phyloP scores from a whole-genome alignment of 2,888 invertebrate genomes.

The Chymomyza caudatula region DNA sequence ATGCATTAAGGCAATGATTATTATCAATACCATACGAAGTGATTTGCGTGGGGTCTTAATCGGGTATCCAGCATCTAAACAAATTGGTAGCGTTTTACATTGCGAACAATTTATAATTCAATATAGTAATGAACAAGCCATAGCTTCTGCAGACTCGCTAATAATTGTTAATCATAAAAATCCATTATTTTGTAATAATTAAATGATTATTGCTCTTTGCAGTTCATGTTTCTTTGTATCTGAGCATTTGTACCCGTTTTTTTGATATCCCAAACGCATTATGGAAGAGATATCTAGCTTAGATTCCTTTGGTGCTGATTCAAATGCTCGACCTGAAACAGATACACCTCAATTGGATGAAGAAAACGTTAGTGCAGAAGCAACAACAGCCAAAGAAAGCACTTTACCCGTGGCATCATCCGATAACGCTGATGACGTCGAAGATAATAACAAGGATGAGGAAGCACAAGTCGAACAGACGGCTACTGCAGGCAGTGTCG shows the following conservation, averaged over 20 bases:
- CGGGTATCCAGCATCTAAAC: no score
- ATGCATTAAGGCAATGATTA: no score
- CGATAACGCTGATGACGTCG: not conserved
- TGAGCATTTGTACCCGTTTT: constrained; percentile 24
- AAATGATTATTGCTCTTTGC: constrained; percentile 16
- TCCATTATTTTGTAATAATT: no score
- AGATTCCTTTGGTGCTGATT: constrained; percentile 72
- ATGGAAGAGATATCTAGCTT: constrained; percentile 77
- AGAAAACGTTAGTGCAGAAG: constrained; percentile 40
- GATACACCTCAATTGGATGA: constrained; percentile 60
- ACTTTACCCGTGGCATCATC: constrained; percentile 22
- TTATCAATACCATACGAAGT: no score
- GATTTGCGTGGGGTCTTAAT: no score
- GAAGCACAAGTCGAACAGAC: constrained; percentile 24
- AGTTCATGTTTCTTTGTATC: constrained; percentile 62
- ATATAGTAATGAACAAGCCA: no score
- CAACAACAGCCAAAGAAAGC: constrained; percentile 16
- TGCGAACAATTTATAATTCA: no score
- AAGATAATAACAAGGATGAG: constrained; percentile 4
- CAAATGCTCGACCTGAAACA: constrained; percentile 63
- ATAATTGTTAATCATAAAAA: no score
- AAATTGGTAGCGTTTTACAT: no score
- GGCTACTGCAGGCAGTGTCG: constrained; percentile 2
- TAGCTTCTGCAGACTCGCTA: no score
- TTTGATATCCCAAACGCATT: constrained; percentile 16